Evolutionary conservation across 2,797 vertebrate genomes (phyloP), one percentile per base, ranked within the genome.

Genomic region (Sitta carolinensis): DNA sequence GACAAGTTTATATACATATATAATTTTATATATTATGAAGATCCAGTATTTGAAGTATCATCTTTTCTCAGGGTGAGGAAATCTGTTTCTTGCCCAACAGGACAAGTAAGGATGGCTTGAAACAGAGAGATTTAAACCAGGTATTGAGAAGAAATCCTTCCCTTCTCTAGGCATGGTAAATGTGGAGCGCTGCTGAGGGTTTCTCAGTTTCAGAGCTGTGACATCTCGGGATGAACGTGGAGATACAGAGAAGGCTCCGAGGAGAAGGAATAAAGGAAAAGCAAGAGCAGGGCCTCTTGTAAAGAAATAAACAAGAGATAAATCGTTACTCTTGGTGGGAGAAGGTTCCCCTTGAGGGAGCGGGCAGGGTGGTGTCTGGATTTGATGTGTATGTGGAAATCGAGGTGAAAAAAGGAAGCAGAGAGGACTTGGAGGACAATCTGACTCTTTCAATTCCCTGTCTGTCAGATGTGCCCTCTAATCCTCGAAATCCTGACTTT

Each of bases 211-310:
- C 64, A n/a, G 55, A 73, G 59, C 13, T 73, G 5, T 10, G 38
- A 36, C 0, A 0, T 42, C 23, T 72, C 0, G 0, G 59, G 21
- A 19, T 64, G 32, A 29, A 25, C 0, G 0, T 23, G 29, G 47
- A 67, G 32, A 52, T 68, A 5, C 15, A 43, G 62, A 64, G 50
- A 21, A 32, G 26, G 26, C n/a, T 73, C 45, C 34, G n/a, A 54
- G 52, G 16, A 77, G 51, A 42, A 36, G 54, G 21, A 78, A 9
- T 48, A 18, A 26, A 62, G 1, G 15, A 80, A 79, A 40, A 79
- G 18, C 10, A 22, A 43, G 45, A 54, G 29, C 52, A 81, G 22
- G 42, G 58, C 19, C 6, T 14, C 45, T 45, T n/a, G 7, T 32
- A 43, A 48, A 27, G 32, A 40, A 27, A 59, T 36, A 55, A 14